Percentiles rank a stretch among this genome's conserved stretches.
These are phyloP conservation scores for Prionailurus bengalensis DNA, from an alignment of 2,113 vertebrate genomes.

Conservation along the genomic window DNA sequence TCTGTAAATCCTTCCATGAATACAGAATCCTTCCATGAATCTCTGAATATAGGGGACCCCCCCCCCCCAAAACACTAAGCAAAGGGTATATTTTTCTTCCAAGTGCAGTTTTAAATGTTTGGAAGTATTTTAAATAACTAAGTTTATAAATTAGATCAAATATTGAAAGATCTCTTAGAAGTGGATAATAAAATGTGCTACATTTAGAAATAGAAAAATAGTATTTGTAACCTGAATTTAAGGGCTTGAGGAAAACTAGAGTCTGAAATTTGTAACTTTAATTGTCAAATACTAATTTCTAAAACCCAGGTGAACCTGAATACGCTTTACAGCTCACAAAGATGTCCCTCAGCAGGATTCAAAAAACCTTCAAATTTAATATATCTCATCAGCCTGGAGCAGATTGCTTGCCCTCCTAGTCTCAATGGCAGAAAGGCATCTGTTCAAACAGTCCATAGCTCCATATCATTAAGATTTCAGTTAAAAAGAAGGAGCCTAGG, in stretches of 20 bases:
- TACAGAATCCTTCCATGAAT: background rate
- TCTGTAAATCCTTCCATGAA: background rate
- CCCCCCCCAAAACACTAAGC: background rate
- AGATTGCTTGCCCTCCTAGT: background rate
- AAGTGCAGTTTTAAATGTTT: background rate
- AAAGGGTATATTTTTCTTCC: background rate
- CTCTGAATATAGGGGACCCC: background rate
- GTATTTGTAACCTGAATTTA: background rate
- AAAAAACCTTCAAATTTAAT: background rate
- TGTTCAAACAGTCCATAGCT: background rate
- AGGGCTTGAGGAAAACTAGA: background rate
- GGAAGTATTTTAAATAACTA: background rate
- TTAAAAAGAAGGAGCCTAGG: background rate
- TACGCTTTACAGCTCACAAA: background rate
- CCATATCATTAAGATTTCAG: background rate
- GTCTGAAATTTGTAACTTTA: conserved; percentile 18
- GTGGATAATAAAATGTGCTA: conserved; percentile 25
- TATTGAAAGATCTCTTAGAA: background rate
- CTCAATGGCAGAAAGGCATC: background rate
- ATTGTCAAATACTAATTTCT: background rate
- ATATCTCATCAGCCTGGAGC: background rate
- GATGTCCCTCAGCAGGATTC: background rate
- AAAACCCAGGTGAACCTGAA: background rate
- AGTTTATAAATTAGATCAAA: background rate
- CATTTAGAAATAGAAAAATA: background rate